These are phyloP conservation scores for Lycophotia porphyrea DNA, from an alignment of 2,888 invertebrate species.

Conservation along the genomic window DNA sequence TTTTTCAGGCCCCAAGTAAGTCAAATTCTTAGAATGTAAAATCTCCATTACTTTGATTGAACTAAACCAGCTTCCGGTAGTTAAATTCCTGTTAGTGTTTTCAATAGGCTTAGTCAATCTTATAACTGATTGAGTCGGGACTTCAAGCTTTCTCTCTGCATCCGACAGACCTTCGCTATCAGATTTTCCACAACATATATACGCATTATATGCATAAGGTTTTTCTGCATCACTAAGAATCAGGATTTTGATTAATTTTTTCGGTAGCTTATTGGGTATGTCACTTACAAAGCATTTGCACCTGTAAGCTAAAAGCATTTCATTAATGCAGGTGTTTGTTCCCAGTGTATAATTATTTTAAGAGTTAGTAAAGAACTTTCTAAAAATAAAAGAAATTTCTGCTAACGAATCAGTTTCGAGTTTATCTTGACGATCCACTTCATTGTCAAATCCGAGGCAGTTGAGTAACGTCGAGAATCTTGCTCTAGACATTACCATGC, in stretches of 20 bases:
- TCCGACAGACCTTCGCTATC: conserved; percentile 1
- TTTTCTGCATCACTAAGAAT: conserved; percentile 24
- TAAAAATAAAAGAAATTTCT: conserved; percentile 22
- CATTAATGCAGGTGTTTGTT: conserved; percentile 18
- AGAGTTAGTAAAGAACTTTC: conserved; percentile 21
- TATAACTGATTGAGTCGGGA: conserved; percentile 13
- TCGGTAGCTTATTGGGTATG: neutral
- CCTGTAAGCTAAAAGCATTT: conserved; percentile 15
- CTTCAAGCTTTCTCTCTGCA: conserved; percentile 12
- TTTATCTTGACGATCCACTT: neutral
- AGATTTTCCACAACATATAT: conserved; percentile 2
- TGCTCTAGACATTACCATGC: conserved; percentile 3
- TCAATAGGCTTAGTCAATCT: conserved; percentile 30
- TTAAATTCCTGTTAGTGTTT: conserved; percentile 29
- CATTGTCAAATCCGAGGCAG: conserved; percentile 10
- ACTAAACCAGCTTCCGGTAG: conserved; percentile 14
- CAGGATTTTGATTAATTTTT: conserved; percentile 10
- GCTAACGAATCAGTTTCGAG: conserved; percentile 16
- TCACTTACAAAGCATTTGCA: conserved; percentile 3
- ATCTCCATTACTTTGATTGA: conserved; percentile 19
- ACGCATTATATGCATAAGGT: conserved; percentile 22
- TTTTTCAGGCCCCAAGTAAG: conserved; percentile 19
- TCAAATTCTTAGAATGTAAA: conserved; percentile 19
- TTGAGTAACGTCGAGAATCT: conserved; percentile 2
- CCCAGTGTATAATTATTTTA: conserved; percentile 23